A percentile compares a stretch with the other conserved stretches of the same genome.
phyloP scores from a whole-genome alignment of 2,113 vertebrate genomes.

The Lucifuga dentata region DNA sequence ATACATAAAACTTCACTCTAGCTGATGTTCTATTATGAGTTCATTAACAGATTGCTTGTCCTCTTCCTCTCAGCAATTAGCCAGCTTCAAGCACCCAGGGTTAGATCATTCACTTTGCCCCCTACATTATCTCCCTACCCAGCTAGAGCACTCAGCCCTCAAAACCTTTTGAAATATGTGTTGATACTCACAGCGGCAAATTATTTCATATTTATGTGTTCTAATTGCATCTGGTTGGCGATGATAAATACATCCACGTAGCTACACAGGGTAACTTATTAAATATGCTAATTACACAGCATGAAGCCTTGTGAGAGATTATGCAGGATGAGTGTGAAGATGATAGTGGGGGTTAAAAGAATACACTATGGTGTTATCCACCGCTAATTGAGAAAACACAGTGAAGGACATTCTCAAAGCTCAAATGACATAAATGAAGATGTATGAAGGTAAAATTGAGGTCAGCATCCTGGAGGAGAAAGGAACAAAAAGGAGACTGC shows the following conservation, averaged over 20 bases:
- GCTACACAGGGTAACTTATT: slow-evolving; percentile 59
- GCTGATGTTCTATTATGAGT: slow-evolving; percentile 61
- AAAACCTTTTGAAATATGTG: slow-evolving; percentile 63
- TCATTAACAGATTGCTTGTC: slow-evolving; percentile 71
- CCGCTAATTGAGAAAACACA: slow-evolving; percentile 41
- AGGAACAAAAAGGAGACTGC: slow-evolving; percentile 3
- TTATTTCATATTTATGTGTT: slow-evolving; percentile 67
- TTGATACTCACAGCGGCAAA: slow-evolving; percentile 42
- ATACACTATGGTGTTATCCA: slow-evolving; percentile 27
- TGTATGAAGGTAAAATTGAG: slow-evolving; percentile 35
- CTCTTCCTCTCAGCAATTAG: slow-evolving; percentile 69
- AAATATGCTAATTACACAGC: slow-evolving; percentile 74
- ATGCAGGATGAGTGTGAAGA: slow-evolving; percentile 26
- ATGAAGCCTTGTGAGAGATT: slow-evolving; percentile 60
- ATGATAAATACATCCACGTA: slow-evolving; percentile 66
- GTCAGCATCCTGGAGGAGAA: slow-evolving; percentile 35
- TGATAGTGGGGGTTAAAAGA: slow-evolving; percentile 35
- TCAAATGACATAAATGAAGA: slow-evolving; percentile 35
- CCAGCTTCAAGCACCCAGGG: slow-evolving; percentile 56
- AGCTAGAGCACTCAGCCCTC: slow-evolving; percentile 27
- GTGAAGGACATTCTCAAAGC: slow-evolving; percentile 48
- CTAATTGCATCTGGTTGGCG: slow-evolving; percentile 72
- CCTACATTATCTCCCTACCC: slow-evolving; percentile 47
- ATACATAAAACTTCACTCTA: slow-evolving; percentile 41
- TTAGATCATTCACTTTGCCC: slow-evolving; percentile 65